Base-by-base conservation (phyloP, 2,888 invertebrate genomes). In the Brachyptera putata region DNA sequence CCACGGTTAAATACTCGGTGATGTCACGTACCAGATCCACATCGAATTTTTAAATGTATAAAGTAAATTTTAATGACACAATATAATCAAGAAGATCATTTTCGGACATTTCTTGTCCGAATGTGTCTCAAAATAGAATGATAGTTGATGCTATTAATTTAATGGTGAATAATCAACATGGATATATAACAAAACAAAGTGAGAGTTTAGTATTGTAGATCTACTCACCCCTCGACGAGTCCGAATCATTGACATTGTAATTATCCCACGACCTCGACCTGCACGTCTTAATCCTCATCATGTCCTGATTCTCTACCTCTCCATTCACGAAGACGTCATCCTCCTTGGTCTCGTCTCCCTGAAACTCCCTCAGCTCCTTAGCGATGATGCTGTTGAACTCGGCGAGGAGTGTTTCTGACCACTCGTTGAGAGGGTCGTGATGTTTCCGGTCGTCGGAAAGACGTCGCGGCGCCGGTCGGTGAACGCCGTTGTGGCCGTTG, bases 381-480 rank as follows among this genome's bases (percentile, higher is more conserved):
- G 67, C 68, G 48, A 70, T 68, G 49, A 70, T 66, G 22, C 64
- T 64, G 61, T 70, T 67, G 61, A 70, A 69, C 61, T 70, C 70
- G 21, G 68, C 67, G 24, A 70, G 61, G 18, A 69, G 59, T 30
- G 66, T 66, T 36, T 69, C 68, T 16, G 69, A 67, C 69, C 69
- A 69, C n/a, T 65, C 39, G 36, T 22, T 48, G 21, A 60, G 39
- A 16, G 37, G 53, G 16, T 39, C 24, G 1, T 46, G 16, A 3
- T 22, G 37, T 22, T 49, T 14, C 21, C 2, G 1, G 3, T 26
- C 30, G 22, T 39, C 43, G 7, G 46, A 24, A 30, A 22, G 16
- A 26, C 53, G 55, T 34, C 46, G 41, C 13, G 26, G 41, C 11
- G 18, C 37, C 53, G 22, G 34, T 14, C 26, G 16, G 11, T 25